Evolutionary conservation across 2,888 invertebrate genomes (phyloP).

Genomic region (Spicauda simplicius): DNA sequence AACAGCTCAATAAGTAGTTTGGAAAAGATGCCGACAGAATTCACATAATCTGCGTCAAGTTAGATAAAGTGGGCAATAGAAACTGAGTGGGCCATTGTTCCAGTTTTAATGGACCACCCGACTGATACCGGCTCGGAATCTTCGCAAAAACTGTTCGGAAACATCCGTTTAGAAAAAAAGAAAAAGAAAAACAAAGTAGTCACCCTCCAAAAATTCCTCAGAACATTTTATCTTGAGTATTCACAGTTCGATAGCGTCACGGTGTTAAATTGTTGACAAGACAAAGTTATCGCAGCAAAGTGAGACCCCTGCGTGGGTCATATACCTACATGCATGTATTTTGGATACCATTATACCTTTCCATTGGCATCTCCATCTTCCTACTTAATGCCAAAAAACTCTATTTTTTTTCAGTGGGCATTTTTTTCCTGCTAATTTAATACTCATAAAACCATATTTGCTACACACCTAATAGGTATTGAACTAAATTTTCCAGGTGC

Average conservation of each 20-base stretch:
- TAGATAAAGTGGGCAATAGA: slow-evolving; percentile 79
- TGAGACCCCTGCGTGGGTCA: slow-evolving; percentile 53
- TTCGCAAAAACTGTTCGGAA: slow-evolving; percentile 72
- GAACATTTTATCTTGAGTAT: slow-evolving; percentile 78
- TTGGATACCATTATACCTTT: too few relatives aligned
- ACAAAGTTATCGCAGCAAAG: slow-evolving; percentile 69
- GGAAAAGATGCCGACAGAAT: slow-evolving; percentile 65
- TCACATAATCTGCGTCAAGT: slow-evolving; percentile 78
- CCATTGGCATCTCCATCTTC: too few relatives aligned
- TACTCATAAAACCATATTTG: too few relatives aligned
- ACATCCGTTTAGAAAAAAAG: slow-evolving; percentile 61
- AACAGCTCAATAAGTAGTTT: slow-evolving; percentile 49
- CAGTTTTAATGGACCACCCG: slow-evolving; percentile 80
- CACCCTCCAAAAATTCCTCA: slow-evolving; percentile 76
- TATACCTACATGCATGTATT: slow-evolving; percentile 1
- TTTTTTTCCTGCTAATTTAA: too few relatives aligned
- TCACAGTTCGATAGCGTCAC: slow-evolving; percentile 77
- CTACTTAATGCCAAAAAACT: too few relatives aligned
- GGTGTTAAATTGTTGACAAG: slow-evolving; percentile 71
- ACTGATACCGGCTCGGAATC: slow-evolving; percentile 61
- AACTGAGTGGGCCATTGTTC: slow-evolving; percentile 78
- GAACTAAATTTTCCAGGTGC: too few relatives aligned
- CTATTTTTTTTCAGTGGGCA: too few relatives aligned
- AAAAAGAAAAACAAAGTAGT: slow-evolving; percentile 71
- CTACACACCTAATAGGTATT: too few relatives aligned